Percentiles rank a stretch among this genome's conserved stretches.
Conservation (phyloP, 53 echinoderm and acorn worm genomes). For the Echinarachnius parma region DNA sequence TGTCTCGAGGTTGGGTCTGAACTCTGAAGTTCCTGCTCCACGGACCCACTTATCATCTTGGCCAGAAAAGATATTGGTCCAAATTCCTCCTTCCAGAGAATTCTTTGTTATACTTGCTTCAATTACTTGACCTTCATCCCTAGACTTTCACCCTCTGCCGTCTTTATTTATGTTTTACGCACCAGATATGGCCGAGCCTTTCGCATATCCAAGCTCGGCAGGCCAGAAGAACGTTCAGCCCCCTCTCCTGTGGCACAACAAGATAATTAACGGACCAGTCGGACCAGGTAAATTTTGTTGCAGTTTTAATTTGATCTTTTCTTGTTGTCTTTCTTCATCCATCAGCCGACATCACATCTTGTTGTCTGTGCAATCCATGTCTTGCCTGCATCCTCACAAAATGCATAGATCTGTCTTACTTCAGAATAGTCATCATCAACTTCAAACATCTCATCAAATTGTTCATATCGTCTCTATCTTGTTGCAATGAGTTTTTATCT, state of each 20-base stretch:
- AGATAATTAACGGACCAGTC: constrained; percentile 39
- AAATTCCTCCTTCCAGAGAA: constrained; percentile 35
- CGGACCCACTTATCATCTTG: constrained; percentile 39
- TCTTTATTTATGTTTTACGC: constrained; percentile 44
- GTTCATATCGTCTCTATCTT: too few species aligned
- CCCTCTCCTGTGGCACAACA: constrained; percentile 22
- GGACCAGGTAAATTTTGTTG: constrained; percentile 31
- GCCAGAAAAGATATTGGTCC: constrained; percentile 20
- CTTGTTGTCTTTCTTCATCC: too few species aligned
- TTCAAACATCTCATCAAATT: too few species aligned
- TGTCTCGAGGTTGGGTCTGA: constrained; percentile 18
- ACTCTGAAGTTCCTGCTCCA: constrained; percentile 21
- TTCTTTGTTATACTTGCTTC: constrained; percentile 16
- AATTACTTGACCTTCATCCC: constrained; percentile 38
- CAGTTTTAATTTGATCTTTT: too few species aligned
- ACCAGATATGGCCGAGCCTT: constrained; percentile 48
- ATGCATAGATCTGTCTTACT: too few species aligned
- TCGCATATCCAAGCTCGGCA: constrained; percentile 9
- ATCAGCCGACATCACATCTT: too few species aligned
- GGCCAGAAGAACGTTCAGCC: constrained; percentile 17
- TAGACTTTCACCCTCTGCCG: constrained; percentile 44
- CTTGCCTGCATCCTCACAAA: too few species aligned
- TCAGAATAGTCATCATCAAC: too few species aligned
- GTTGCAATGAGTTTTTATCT: too few species aligned
- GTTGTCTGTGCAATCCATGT: too few species aligned